Percentiles rank a stretch among this genome's conserved stretches.
Conservation (phyloP, 2,888 invertebrate species). For the Caenorhabditis doughertyi region DNA sequence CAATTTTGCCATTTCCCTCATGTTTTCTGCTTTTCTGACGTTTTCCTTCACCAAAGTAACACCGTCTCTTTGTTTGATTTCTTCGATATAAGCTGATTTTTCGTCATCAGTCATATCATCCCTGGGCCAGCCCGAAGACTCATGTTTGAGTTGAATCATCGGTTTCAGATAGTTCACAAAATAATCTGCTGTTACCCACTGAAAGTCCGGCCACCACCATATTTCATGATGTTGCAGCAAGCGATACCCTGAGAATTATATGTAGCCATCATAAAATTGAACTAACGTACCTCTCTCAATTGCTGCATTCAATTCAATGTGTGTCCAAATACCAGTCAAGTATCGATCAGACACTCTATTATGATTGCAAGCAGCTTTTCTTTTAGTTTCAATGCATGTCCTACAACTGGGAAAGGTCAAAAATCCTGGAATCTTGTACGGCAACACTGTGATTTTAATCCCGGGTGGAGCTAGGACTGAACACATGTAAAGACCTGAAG, state of each 20-base stretch:
- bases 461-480: background rate
- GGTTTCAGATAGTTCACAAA: background rate
- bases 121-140: background rate
- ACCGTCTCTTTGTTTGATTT: constrained; percentile 6
- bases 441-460: background rate
- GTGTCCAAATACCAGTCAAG: constrained; percentile 2
- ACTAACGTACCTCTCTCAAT: background rate
- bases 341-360: background rate
- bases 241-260: background rate
- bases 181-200: background rate
- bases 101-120: background rate
- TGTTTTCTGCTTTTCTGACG: constrained; percentile 6
- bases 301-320: background rate
- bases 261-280: background rate
- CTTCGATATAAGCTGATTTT: background rate
- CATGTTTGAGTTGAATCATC: constrained; percentile 7
- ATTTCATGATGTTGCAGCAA: constrained; percentile 9
- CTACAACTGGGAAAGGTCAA: constrained; percentile 13
- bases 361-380: background rate
- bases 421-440: constrained; percentile 3
- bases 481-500: background rate
- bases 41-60: background rate
- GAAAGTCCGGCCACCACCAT: constrained; percentile 11
- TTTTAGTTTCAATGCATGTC: background rate
- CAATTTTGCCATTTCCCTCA: constrained; percentile 7